These are phyloP conservation scores for Geotrupes spiniger DNA, from an alignment of 2,888 invertebrate genomes.

Conservation along the genomic window DNA sequence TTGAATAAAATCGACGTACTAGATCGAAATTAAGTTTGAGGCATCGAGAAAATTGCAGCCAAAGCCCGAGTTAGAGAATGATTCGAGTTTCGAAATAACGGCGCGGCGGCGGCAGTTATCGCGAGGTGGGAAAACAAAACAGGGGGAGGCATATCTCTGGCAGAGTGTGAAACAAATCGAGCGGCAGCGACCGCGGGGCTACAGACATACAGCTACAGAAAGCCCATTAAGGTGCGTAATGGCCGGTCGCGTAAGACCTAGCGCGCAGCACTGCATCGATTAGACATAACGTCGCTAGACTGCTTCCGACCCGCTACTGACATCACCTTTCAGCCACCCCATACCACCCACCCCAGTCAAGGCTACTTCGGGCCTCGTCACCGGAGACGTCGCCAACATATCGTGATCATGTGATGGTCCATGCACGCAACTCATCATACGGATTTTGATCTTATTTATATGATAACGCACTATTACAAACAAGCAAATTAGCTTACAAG, in stretches of 20 bases:
- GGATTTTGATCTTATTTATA: too few relatives aligned
- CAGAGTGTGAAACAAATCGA: conserved; percentile 39
- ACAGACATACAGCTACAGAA: conserved; percentile 43
- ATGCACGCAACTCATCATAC: too few relatives aligned
- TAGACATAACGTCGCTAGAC: conserved; percentile 59
- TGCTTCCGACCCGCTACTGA: conserved; percentile 50
- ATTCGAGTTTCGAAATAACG: too few relatives aligned
- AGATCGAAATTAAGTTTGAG: too few relatives aligned
- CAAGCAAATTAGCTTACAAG: too few relatives aligned
- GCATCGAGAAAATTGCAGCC: too few relatives aligned
- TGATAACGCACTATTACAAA: too few relatives aligned
- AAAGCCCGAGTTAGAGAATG: neutral
- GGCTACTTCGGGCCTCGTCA: conserved; percentile 12
- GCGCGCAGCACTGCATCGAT: conserved; percentile 70
- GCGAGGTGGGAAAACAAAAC: conserved; percentile 23
- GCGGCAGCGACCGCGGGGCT: conserved; percentile 33
- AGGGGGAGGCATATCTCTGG: conserved; percentile 25
- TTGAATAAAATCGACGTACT: too few relatives aligned
- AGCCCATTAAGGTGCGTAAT: conserved; percentile 76
- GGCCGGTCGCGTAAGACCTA: conserved; percentile 64
- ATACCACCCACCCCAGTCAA: conserved; percentile 19
- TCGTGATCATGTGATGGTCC: too few relatives aligned
- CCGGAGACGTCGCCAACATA: conserved; percentile 10
- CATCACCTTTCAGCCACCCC: conserved; percentile 33
- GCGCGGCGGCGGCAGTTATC: conserved; percentile 2